phyloP scores from a whole-genome alignment of 2,888 invertebrate species.

The Ornithoptera priamus region DNA sequence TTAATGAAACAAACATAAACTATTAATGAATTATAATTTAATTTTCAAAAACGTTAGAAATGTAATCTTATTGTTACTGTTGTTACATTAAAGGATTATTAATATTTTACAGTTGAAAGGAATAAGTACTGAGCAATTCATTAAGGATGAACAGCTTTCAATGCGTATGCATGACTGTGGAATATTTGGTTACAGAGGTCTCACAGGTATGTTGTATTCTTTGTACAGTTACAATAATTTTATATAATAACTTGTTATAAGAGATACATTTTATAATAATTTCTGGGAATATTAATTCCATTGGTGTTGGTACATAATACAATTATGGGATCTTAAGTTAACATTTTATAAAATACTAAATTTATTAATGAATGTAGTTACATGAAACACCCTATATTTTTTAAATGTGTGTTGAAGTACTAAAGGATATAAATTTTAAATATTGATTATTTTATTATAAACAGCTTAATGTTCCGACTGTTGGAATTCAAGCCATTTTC shows the following conservation, averaged over 20 bases:
- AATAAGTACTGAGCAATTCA: conserved; percentile 87
- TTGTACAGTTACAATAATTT: background rate
- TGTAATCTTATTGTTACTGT: too few species aligned
- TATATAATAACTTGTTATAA: conserved; percentile 4
- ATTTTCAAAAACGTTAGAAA: too few species aligned
- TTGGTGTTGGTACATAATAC: background rate
- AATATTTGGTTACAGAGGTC: conserved; percentile 86
- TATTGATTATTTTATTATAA: background rate
- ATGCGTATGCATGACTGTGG: conserved; percentile 87
- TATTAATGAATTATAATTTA: too few species aligned
- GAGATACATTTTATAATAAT: background rate
- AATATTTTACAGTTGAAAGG: conserved; percentile 81
- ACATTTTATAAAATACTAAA: background rate
- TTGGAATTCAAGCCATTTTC: too few species aligned
- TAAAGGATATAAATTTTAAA: background rate
- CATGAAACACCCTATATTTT: background rate
- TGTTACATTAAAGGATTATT: background rate
- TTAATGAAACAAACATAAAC: too few species aligned
- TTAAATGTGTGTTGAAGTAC: background rate
- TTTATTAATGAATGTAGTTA: too few species aligned
- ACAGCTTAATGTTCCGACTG: too few species aligned
- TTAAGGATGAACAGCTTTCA: conserved; percentile 86
- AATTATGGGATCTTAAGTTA: background rate
- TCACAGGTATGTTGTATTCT: conserved; percentile 80
- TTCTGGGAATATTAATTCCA: background rate